Evolutionary conservation across 2,113 vertebrate species (phyloP), one percentile per base, ranked within the genome.

Genomic region (Gymnocephalus cernua): DNA sequence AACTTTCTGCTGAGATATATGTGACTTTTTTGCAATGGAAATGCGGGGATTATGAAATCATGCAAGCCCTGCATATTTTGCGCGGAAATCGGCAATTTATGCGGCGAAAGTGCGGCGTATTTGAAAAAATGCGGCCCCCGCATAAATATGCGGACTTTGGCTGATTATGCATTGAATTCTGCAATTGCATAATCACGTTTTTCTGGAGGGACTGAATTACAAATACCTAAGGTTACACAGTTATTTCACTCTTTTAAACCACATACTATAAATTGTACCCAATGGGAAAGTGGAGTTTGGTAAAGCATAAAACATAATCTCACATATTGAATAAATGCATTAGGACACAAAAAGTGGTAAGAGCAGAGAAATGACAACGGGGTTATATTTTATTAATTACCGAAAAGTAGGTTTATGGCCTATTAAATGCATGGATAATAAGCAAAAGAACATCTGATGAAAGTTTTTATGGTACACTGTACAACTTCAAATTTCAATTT

Each of bases 161-260:
- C n/a, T n/a, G n/a, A n/a, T n/a, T n/a, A n/a, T n/a, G n/a, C n/a
- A n/a, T n/a, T n/a, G n/a, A n/a, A n/a, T n/a, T n/a, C n/a, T n/a
- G n/a, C n/a, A n/a, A n/a, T n/a, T n/a, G n/a, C n/a, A n/a, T n/a
- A n/a, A n/a, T n/a, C n/a, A n/a, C n/a, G n/a, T n/a, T n/a, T n/a
- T n/a, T n/a, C n/a, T n/a, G n/a, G n/a, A n/a, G n/a, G n/a, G n/a
- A n/a, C n/a, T n/a, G n/a, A 77, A 63, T 70, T 63, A 63, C 35
- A 38, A 38, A 9, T n/a, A 56, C 19, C 35, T 23, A 38, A 35
- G 23, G 62, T 54, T 58, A 50, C 8, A 53, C 11, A 13, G 19
- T 74, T 69, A 58, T 66, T 59, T 73, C 11, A 47, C 14, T 7
- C 50, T 64, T 54, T 73, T 18, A 51, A 66, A 78, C 16, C 44